Conservation (phyloP, 2,113 vertebrate genomes). For the Sturnira hondurensis region DNA sequence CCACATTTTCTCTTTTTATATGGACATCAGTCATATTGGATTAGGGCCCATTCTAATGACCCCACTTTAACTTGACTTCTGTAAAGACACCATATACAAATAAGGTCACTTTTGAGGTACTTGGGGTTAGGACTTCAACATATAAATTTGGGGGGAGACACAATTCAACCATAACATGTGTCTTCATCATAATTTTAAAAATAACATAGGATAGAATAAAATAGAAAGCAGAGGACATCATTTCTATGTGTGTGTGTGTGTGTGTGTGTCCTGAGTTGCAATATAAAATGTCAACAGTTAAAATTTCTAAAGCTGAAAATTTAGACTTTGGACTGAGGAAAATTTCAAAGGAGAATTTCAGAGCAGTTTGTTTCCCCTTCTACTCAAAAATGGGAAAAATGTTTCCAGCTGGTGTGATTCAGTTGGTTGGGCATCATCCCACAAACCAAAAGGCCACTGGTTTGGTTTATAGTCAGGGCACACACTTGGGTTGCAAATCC, state of each 20-base stretch:
- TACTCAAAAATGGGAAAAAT: neutral
- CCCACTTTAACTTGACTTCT: neutral
- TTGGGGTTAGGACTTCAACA: neutral
- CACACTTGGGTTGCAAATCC: no score
- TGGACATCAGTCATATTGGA: neutral
- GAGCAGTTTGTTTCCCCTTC: neutral
- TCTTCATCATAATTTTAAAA: neutral
- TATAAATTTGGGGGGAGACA: neutral
- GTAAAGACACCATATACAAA: neutral
- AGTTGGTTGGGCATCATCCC: no score
- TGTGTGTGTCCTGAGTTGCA: neutral
- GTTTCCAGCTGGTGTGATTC: no score
- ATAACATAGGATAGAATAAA: neutral
- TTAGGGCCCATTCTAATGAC: neutral
- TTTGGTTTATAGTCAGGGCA: no score
- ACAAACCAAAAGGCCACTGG: no score
- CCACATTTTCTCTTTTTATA: neutral
- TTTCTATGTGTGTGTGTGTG: neutral
- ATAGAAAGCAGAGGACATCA: neutral
- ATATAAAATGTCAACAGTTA: neutral
- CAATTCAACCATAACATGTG: neutral
- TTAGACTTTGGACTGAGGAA: neutral
- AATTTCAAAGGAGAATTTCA: neutral
- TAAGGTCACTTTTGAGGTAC: neutral
- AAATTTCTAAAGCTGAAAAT: constrained; percentile 2